Percentiles rank a stretch among this genome's conserved stretches.
These are phyloP conservation scores for Scolanthus callimorphus DNA, from an alignment of 92 coral and sea anemone species.

Conservation along the genomic window DNA sequence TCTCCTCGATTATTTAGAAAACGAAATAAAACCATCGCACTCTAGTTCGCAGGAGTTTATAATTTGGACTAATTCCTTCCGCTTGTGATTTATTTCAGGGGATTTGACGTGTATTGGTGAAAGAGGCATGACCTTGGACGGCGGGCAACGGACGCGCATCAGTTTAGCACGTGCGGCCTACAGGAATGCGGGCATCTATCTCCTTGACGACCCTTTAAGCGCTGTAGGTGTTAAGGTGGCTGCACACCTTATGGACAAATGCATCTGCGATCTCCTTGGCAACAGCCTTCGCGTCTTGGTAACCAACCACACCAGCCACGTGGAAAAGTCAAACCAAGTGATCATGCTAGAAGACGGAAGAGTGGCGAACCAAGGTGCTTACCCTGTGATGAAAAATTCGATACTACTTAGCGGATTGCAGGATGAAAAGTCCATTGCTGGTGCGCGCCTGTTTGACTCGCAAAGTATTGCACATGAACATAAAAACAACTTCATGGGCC, in stretches of 20 bases:
- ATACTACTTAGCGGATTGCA: background rate
- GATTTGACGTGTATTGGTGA: slow-evolving; percentile 19
- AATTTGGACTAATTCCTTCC: too few relatives aligned
- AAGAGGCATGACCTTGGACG: slow-evolving; percentile 14
- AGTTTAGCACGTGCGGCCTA: slow-evolving; percentile 42
- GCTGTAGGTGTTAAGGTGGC: slow-evolving; percentile 5
- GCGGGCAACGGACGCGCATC: slow-evolving; percentile 24
- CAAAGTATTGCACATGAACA: background rate
- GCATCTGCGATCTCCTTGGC: slow-evolving; percentile 9
- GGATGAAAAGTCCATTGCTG: background rate
- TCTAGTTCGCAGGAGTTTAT: too few relatives aligned
- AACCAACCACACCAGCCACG: slow-evolving; percentile 1
- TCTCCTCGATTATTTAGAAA: too few relatives aligned
- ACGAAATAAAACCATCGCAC: too few relatives aligned
- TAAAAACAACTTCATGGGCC: background rate
- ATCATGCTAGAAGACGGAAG: slow-evolving; percentile 19
- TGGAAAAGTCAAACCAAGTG: slow-evolving; percentile 13
- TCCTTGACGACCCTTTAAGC: slow-evolving; percentile 19
- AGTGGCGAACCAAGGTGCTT: slow-evolving; percentile 14
- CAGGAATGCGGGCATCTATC: slow-evolving; percentile 20
- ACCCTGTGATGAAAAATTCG: slow-evolving; percentile 1
- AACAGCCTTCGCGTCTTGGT: slow-evolving; percentile 27
- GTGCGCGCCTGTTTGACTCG: background rate
- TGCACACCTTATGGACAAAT: slow-evolving; percentile 11
- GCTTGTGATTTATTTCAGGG: too few relatives aligned